phyloP scores from a whole-genome alignment of 2,888 invertebrate genomes.

The Pseudoips prasinana region DNA sequence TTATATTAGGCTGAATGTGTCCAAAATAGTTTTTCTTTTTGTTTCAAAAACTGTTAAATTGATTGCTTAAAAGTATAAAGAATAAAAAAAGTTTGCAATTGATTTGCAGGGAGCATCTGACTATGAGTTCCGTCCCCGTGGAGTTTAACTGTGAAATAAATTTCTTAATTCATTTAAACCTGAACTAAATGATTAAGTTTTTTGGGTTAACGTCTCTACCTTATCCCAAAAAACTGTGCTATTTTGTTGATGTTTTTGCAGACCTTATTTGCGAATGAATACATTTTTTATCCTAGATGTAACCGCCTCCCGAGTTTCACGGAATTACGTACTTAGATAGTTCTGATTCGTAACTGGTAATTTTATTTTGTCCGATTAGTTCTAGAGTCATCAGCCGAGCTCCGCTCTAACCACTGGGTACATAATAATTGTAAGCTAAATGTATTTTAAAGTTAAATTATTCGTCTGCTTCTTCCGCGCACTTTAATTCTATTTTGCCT shows the following conservation, averaged over 20 bases:
- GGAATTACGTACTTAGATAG: slow-evolving; percentile 25
- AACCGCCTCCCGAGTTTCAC: slow-evolving; percentile 22
- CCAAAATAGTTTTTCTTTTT: no score
- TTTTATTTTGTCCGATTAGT: slow-evolving; percentile 58
- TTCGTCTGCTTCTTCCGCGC: slow-evolving; percentile 7
- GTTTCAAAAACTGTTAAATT: no score
- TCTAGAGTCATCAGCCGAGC: slow-evolving; percentile 52
- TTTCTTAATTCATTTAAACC: no score
- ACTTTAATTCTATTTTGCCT: no score
- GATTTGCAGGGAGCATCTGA: no score
- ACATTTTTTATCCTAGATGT: slow-evolving; percentile 19
- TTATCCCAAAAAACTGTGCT: slow-evolving; percentile 6
- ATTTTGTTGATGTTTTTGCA: slow-evolving; percentile 14
- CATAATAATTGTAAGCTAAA: slow-evolving; percentile 28
- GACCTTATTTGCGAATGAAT: slow-evolving; percentile 9
- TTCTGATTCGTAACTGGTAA: slow-evolving; percentile 30
- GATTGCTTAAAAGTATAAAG: no score
- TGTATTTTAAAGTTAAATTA: slow-evolving; percentile 21
- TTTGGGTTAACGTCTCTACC: slow-evolving; percentile 1
- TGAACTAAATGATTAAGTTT: no score
- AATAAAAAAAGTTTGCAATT: no score
- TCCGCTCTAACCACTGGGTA: slow-evolving; percentile 22
- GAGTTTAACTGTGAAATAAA: no score
- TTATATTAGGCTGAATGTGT: no score
- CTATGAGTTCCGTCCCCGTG: no score